Conservation (phyloP, 2,113 vertebrate species). For the Seriola quinqueradiata region DNA sequence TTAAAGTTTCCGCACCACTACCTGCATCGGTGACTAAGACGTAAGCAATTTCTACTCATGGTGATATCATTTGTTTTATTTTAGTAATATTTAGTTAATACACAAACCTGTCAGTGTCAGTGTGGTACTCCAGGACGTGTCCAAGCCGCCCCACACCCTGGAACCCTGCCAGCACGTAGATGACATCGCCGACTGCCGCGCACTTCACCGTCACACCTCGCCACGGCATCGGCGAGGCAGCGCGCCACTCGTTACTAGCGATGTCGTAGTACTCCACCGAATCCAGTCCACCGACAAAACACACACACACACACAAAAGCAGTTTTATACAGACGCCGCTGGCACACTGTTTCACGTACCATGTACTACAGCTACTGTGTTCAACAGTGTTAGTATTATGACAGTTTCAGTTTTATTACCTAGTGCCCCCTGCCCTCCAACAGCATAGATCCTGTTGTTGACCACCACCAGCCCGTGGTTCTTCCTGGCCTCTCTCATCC, state of each 20-base stretch:
- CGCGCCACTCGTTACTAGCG: conserved; percentile 93
- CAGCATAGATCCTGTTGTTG: conserved; percentile 96
- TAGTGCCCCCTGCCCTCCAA: conserved; percentile 94
- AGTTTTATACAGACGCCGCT: background rate
- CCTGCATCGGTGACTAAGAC: background rate
- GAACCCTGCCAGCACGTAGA: conserved; percentile 97
- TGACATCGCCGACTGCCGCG: conserved; percentile 91
- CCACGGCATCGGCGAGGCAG: conserved; percentile 95
- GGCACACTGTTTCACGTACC: background rate
- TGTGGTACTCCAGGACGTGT: conserved; percentile 95
- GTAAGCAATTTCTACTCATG: background rate
- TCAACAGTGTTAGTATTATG: background rate
- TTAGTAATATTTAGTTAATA: background rate
- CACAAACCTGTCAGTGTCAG: conserved; percentile 91
- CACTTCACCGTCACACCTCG: conserved; percentile 97
- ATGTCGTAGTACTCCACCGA: conserved; percentile 97
- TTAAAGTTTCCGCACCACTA: no score
- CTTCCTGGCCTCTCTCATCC: conserved; percentile 96
- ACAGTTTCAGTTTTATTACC: conserved; percentile 80
- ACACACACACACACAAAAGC: background rate
- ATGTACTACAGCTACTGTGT: background rate
- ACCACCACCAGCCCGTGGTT: conserved; percentile 96
- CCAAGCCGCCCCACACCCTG: conserved; percentile 96
- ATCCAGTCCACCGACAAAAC: conserved; percentile 90
- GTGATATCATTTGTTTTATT: background rate